Conservation (phyloP, 2,113 vertebrate genomes). For the Andinoacara biseriatus region DNA sequence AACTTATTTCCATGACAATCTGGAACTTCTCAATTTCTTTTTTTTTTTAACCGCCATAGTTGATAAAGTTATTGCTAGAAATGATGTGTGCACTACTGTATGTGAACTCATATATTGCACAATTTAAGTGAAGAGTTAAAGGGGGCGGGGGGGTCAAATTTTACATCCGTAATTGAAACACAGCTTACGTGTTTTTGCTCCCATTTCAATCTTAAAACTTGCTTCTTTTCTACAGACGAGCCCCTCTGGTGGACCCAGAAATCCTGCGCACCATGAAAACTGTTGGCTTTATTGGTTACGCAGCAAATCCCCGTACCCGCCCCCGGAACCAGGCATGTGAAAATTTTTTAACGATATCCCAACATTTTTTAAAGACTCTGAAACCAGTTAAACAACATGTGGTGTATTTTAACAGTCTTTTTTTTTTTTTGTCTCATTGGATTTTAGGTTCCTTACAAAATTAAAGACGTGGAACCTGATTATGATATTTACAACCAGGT, state of each 20-base stretch:
- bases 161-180: background rate
- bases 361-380: background rate
- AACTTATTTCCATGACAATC: background rate
- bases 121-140: background rate
- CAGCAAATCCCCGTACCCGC: slow-evolving; percentile 92
- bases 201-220: background rate
- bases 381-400: background rate
- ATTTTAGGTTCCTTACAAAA: slow-evolving; percentile 92
- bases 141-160: background rate
- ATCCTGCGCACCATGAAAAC: slow-evolving; percentile 98
- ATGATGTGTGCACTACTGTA: background rate
- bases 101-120: background rate
- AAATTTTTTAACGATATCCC: background rate
- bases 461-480: slow-evolving; percentile 91
- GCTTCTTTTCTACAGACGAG: slow-evolving; percentile 79
- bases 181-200: background rate
- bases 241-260: slow-evolving; percentile 92
- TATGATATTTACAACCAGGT: slow-evolving; percentile 96
- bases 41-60: background rate
- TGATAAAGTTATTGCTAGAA: background rate
- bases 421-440: background rate
- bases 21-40: background rate
- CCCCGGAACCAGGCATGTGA: slow-evolving; percentile 90
- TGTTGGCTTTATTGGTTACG: slow-evolving; percentile 97
- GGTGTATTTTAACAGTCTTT: background rate